Conservation (phyloP, 2,888 invertebrate genomes). For the Patella pellucida region DNA sequence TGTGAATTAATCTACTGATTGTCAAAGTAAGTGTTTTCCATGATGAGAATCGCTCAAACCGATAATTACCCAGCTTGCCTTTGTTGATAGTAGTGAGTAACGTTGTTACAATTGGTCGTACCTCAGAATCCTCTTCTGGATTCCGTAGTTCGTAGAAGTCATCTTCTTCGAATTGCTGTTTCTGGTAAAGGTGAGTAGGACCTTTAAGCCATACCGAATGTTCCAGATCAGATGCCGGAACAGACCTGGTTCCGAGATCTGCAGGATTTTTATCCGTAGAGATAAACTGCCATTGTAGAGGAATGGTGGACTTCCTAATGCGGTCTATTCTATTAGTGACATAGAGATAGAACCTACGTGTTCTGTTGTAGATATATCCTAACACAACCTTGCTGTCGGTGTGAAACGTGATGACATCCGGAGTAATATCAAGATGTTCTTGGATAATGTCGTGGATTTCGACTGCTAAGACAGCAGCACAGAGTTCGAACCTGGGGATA, state of each 20-base stretch:
- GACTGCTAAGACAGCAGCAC: constrained; percentile 34
- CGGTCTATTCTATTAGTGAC: constrained; percentile 34
- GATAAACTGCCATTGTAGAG: constrained; percentile 30
- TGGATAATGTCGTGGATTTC: constrained; percentile 23
- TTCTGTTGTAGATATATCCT: constrained; percentile 32
- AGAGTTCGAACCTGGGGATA: constrained; percentile 38
- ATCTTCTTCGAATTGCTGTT: not conserved
- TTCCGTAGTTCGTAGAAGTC: not conserved
- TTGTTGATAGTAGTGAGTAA: not conserved
- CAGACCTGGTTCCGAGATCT: constrained; percentile 26
- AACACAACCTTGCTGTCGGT: constrained; percentile 37
- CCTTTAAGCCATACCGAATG: constrained; percentile 28
- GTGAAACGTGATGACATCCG: constrained; percentile 23
- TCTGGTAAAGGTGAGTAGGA: constrained; percentile 8
- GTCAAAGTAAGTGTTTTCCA: constrained; percentile 10
- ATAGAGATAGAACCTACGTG: constrained; percentile 35
- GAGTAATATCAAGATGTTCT: constrained; percentile 21
- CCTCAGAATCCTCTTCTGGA: constrained; percentile 26
- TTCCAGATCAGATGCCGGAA: constrained; percentile 11
- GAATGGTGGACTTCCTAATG: constrained; percentile 21
- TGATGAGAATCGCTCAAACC: not conserved
- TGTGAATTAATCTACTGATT: too few species aligned
- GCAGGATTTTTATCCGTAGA: constrained; percentile 29
- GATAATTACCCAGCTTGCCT: too few species aligned
- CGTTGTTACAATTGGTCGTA: constrained; percentile 17